Percentiles rank a stretch among this genome's conserved stretches.
phyloP scores from a whole-genome alignment of 1,140 invertebrate species.

The Drosophila insularis region DNA sequence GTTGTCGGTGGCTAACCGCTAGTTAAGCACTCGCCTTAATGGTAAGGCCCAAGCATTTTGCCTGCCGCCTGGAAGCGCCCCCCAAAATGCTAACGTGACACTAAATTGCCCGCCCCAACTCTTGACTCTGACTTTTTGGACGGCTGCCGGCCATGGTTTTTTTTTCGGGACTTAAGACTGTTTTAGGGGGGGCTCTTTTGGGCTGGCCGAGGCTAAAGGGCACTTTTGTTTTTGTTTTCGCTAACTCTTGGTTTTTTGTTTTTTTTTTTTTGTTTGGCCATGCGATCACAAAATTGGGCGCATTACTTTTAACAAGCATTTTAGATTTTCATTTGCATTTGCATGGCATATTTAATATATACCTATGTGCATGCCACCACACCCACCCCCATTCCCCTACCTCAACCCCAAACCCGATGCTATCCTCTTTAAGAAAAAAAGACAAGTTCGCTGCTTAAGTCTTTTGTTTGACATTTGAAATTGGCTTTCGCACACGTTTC shows the following conservation, averaged over 20 bases:
- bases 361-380: not conserved
- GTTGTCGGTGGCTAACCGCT: constrained; percentile 60
- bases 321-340: constrained; percentile 58
- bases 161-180: constrained; percentile 2
- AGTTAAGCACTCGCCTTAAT: constrained; percentile 70
- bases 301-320: constrained; percentile 76
- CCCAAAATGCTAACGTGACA: constrained; percentile 77
- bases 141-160: constrained; percentile 38
- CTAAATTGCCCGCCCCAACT: constrained; percentile 66
- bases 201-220: constrained; percentile 76
- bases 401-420: not conserved
- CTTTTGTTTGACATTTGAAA: constrained; percentile 75
- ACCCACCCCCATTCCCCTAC: not conserved
- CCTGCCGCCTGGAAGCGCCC: constrained; percentile 61
- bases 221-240: constrained; percentile 62
- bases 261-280: constrained; percentile 21
- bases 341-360: constrained; percentile 72
- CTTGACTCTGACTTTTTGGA: constrained; percentile 16
- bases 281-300: constrained; percentile 55
- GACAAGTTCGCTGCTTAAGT: constrained; percentile 72
- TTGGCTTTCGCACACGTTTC: constrained; percentile 44
- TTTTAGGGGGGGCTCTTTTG: constrained; percentile 8
- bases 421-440: constrained; percentile 10
- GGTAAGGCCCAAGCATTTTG: constrained; percentile 57
- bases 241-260: constrained; percentile 1